Base-by-base conservation (phyloP, 2,888 invertebrate genomes). In the Perithous albicinctus region DNA sequence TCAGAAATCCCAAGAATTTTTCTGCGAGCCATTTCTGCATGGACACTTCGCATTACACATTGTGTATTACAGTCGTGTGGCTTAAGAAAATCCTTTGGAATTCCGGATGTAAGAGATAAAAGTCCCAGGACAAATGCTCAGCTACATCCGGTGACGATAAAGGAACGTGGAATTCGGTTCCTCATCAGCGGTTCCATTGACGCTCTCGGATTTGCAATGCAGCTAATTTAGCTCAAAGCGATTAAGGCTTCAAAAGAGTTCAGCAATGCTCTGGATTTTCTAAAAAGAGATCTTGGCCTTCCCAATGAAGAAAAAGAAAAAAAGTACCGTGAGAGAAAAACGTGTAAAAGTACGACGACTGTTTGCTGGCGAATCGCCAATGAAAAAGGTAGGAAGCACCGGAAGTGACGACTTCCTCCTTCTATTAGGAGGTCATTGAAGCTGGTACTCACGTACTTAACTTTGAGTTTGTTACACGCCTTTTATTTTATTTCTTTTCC, bases 341-440 rank as follows among this genome's bases (percentile, higher is more conserved):
- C 23, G 43, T n/a, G n/a, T n/a, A 41, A 23, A 38, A 75, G 48
- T 59, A 48, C 48, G 41, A 74, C 18, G 26, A 26, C n/a, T 12
- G 26, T 48, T 7, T 70, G 51, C 64, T 56, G 73, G 77, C 73
- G 63, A 66, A 69, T 72, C 41, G 59, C 72, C 72, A 75, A 75
- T 59, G 76, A 59, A 59, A 66, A n/a, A n/a, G n/a, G 51, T 51
- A 75, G 72, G 78, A 69, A 59, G 46, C 77, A 63, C 77, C 77
- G 84, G 84, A 84, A 82, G 82, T 51, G 56, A 35, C 64, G 56
- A 63, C 77, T 84, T 84, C 82, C 84, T 78, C 64, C 74, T 12
- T 23, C 29, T n/a, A n/a, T 29, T 10, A 1, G 12, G 51, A 38
- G 69, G 61, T 69, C 79, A 63, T 79, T 74, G 73, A n/a, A 69